Base-by-base conservation (phyloP, 2,888 invertebrate genomes). In the Morinoia aosen region DNA sequence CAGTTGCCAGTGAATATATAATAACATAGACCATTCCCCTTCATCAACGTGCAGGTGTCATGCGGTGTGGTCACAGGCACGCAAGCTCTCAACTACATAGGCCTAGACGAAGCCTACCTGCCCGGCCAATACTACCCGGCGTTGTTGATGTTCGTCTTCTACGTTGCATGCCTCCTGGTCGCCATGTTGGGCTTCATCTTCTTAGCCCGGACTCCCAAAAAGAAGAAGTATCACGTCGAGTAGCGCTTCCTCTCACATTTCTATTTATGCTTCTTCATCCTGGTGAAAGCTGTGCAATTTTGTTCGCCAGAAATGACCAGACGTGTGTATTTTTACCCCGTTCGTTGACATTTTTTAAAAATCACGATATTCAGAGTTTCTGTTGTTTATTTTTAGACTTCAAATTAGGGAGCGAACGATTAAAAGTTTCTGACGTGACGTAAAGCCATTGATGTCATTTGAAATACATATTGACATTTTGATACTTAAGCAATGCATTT, bases 81-180 rank as follows among this genome's bases (percentile, higher is more conserved):
- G 11, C 96, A 96, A 94, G 96, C 96, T 11, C 95, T 96, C 16
- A 94, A 96, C 25, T 96, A 95, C 96, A 58, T 96, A 90, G 96
- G 96, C 10, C 95, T 96, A 25, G 93, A 40, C 8, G 96, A 96
- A n/a, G 57, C 94, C 64, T 61, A 39, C 48, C 95, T 96, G 40
- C 95, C 96, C 0, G 95, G 96, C 93, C 40, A 76, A 90, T 96
- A 94, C 95, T 96, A 96, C 95, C 96, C 96, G 8, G 96, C 96
- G 19, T n/a, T 96, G 25, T 95, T 96, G 95, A 95, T 96, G 61
- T 91, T 96, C 33, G 96, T 93, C 16, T 96, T 96, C 12, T 96
- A 96, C 95, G 93, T 96, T 33, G 57, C 95, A 33, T 95, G 96
- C 88, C 95, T 96, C 91, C 39, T 96, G 39, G 95, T 96, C 56